Evolutionary conservation across 2,113 vertebrate species (phyloP), one percentile per base, ranked within the genome.

Genomic region (Narcine bancroftii): DNA sequence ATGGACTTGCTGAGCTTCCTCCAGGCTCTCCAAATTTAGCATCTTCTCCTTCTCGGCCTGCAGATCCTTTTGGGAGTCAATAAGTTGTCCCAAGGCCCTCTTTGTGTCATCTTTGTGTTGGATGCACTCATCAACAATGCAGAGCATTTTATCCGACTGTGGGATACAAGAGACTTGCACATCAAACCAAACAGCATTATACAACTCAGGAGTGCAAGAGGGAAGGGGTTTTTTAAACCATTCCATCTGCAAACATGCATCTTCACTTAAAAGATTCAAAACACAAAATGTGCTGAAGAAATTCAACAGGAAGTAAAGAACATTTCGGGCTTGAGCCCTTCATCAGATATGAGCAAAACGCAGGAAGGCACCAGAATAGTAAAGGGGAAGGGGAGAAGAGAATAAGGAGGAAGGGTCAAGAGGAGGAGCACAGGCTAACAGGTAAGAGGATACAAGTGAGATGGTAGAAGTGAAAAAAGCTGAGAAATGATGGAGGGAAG

Each of bases 1-100:
- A 39, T 98, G 96, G 29, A 98, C 94, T 71, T 98, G 97, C 89
- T 96, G 97, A 26, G 98, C 98, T 94, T 98, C 97, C 76, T 97
- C 93, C 79, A 97, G 94, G 69, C 94, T 97, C 92, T 97, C 97
- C 9, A 97, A 96, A 87, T 98, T 96, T 92, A 98, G 93, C 89
- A 98, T 97, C 93, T 94, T 95, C 93, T 95, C 95, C 5, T 94
- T 96, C 93, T 98, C 95, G 91, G 96, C 96, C 94, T 97, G 96
- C 0, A 95, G 95, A 94, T 98, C 96, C 93, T 95, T 96, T 75
- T 95, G 95, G 1, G 95, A 96, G 93, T 93, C 96, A 89, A 97
- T 96, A 76, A 98, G 94, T 60, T 97, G 96, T 93, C 97, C 96
- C 76, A 99, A 95, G 73, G 97, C 95, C 81, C 93, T 95, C 92